Evolutionary conservation across 2,797 vertebrate genomes (phyloP).

Genomic region (Selene dorsalis): DNA sequence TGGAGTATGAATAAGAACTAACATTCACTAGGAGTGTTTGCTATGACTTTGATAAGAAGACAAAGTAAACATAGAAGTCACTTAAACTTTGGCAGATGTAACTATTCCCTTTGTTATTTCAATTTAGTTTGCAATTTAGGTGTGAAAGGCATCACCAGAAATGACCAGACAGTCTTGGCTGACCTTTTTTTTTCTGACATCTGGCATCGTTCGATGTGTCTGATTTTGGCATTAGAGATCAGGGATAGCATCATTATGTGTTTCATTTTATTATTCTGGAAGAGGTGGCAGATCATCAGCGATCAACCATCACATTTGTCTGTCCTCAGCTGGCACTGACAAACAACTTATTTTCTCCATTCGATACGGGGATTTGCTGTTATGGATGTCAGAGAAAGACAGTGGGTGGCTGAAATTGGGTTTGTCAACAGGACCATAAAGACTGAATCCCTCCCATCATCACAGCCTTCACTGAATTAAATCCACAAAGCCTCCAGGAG

Average conservation of each 20-base stretch:
- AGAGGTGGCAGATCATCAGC: background rate
- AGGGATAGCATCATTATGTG: background rate
- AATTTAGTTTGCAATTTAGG: conserved; percentile 10
- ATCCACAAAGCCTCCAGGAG: conserved; percentile 41
- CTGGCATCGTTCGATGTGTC: background rate
- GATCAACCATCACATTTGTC: background rate
- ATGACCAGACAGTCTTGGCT: background rate
- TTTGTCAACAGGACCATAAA: conserved; percentile 53
- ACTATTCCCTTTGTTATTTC: conserved; percentile 26
- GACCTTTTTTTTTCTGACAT: background rate
- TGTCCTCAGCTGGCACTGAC: background rate
- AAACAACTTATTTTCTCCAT: background rate
- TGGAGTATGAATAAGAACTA: background rate
- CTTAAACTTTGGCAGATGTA: conserved; percentile 1
- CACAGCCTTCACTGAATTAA: conserved; percentile 50
- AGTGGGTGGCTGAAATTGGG: conserved; percentile 40
- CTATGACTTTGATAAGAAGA: background rate
- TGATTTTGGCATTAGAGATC: background rate
- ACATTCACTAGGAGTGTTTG: background rate
- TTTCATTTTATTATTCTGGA: background rate
- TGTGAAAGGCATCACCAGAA: conserved; percentile 13
- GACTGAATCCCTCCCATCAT: conserved; percentile 46
- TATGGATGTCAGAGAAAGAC: conserved; percentile 20
- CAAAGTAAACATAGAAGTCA: background rate
- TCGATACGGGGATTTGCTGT: conserved; percentile 1